phyloP scores from a whole-genome alignment of 2,888 invertebrate genomes.

The Philhelius pedissequus region DNA sequence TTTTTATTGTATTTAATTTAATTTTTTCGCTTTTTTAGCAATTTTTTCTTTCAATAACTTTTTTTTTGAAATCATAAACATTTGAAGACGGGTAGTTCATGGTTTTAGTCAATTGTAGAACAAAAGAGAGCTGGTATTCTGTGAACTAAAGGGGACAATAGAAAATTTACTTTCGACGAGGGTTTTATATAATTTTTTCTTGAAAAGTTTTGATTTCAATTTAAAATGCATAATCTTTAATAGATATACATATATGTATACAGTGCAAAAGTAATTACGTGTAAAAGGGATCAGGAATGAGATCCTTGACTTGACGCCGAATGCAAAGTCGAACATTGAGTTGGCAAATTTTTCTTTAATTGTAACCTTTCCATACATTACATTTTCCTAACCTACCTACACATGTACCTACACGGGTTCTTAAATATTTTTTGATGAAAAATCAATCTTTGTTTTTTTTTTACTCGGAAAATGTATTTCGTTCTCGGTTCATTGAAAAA shows the following conservation, averaged over 20 bases:
- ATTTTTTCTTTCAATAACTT: not conserved
- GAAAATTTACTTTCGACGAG: not conserved
- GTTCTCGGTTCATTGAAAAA: not conserved
- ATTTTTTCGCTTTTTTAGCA: conserved; percentile 6
- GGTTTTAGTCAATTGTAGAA: not conserved
- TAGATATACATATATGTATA: not conserved
- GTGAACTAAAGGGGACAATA: not conserved
- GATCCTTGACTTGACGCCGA: not conserved
- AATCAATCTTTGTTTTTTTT: conserved; percentile 14
- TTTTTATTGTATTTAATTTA: not conserved
- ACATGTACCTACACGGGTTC: not conserved
- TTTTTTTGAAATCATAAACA: not conserved
- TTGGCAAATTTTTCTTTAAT: not conserved
- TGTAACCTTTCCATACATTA: not conserved
- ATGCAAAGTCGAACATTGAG: not conserved
- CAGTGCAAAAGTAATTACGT: not conserved
- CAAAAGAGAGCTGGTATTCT: not conserved
- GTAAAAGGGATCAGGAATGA: not conserved
- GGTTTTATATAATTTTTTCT: conserved; percentile 16
- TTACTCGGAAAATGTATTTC: not conserved
- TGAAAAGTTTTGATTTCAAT: not conserved
- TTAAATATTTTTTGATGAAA: not conserved
- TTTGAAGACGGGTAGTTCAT: not conserved
- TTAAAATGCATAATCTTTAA: not conserved
- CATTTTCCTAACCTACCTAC: conserved; percentile 11